A percentile compares a stretch with the other conserved stretches of the same genome.
Conservation (phyloP, 2,113 vertebrate species). For the Athene noctua region DNA sequence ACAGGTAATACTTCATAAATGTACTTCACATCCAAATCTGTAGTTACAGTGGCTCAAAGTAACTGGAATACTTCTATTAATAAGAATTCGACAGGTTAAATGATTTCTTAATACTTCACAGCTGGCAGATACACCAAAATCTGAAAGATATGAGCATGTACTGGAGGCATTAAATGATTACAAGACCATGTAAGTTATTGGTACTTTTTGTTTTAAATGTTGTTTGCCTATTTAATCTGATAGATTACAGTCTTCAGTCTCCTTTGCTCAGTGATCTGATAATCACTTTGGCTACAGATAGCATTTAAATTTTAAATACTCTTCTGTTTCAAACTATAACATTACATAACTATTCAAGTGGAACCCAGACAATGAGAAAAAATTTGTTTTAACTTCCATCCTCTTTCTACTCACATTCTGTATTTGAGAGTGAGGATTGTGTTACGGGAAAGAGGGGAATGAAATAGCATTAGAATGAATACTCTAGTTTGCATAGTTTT, state of each 20-base stretch:
- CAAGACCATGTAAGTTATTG: slow-evolving; percentile 88
- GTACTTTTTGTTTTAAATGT: not conserved
- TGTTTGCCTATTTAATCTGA: not conserved
- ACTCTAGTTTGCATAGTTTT: not conserved
- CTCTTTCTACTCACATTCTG: not conserved
- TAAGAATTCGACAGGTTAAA: slow-evolving; percentile 56
- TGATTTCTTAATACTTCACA: slow-evolving; percentile 77
- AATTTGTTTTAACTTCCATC: not conserved
- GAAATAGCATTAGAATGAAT: not conserved
- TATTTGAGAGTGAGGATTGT: not conserved
- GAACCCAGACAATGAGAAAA: not conserved
- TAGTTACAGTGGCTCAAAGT: not conserved
- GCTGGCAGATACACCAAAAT: slow-evolving; percentile 89
- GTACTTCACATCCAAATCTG: not conserved
- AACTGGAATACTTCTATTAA: slow-evolving; percentile 10
- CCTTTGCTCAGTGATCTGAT: not conserved
- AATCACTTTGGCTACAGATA: not conserved
- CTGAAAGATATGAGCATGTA: slow-evolving; percentile 88
- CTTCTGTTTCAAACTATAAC: not conserved
- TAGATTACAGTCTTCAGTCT: not conserved
- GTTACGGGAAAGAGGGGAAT: not conserved
- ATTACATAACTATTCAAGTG: not conserved
- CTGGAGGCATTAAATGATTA: slow-evolving; percentile 94
- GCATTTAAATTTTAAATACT: not conserved
- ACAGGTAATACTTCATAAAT: not conserved